These are phyloP conservation scores for Akabosia matsudoensis DNA, from an alignment of 1,140 invertebrate genomes.

Conservation along the genomic window DNA sequence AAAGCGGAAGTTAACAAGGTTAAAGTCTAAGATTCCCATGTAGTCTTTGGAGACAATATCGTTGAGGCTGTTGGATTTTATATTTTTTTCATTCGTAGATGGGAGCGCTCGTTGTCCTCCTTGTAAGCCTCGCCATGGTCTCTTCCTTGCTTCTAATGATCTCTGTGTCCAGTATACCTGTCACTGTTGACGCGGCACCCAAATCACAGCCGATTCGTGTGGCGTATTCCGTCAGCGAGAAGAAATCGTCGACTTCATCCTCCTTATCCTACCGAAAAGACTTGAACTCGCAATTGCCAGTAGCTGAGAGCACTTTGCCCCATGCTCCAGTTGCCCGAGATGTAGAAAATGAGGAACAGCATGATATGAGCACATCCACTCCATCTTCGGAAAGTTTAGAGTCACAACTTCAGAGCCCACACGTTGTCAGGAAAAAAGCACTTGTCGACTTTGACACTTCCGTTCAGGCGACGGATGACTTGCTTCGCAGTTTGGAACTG, in stretches of 20 bases:
- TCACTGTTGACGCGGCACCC: background rate
- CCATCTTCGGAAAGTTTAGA: conserved; percentile 30
- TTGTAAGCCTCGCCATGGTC: background rate
- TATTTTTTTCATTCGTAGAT: background rate
- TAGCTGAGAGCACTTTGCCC: conserved; percentile 4
- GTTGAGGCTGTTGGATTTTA: no score
- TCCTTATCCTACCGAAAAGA: background rate
- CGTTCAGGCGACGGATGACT: no score
- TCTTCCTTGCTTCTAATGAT: background rate
- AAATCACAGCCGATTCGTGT: background rate
- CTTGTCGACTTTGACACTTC: conserved; percentile 9
- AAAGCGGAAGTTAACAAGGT: no score
- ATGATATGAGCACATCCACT: conserved; percentile 21
- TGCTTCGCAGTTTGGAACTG: no score
- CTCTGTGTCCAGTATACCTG: background rate
- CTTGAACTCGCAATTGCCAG: background rate
- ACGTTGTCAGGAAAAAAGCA: conserved; percentile 13
- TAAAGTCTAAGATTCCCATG: no score
- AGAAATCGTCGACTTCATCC: background rate
- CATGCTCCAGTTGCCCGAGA: background rate
- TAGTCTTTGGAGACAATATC: no score
- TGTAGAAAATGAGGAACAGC: background rate
- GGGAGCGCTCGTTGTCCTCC: background rate
- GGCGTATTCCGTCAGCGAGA: background rate
- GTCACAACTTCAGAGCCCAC: conserved; percentile 30